Percentiles rank a stretch among this genome's conserved stretches.
Evolutionary conservation across 37 sponge, comb jelly and placozoan species (phyloP).

Genomic region (Mnemiopsis leidyi): DNA sequence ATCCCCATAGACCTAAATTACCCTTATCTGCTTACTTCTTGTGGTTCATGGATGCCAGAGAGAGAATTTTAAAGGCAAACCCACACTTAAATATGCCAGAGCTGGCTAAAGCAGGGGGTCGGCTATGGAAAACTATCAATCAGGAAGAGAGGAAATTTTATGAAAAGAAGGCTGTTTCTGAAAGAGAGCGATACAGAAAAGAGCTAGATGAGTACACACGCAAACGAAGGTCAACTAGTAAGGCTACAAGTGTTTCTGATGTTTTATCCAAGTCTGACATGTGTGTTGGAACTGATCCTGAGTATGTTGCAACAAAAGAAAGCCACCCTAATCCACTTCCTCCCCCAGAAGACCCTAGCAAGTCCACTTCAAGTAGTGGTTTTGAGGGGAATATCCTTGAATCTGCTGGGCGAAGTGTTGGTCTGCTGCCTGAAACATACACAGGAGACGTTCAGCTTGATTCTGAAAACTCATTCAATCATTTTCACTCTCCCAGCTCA

Average conservation of each 20-base stretch:
- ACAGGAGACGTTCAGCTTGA: neutral
- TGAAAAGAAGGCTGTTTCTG: slow-evolving; percentile 16
- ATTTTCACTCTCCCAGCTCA: neutral
- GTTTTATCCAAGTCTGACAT: neutral
- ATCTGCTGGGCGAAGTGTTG: slow-evolving; percentile 39
- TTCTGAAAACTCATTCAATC: neutral
- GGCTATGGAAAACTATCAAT: slow-evolving; percentile 51
- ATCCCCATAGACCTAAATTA: slow-evolving; percentile 22
- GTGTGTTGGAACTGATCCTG: slow-evolving; percentile 30
- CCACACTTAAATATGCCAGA: slow-evolving; percentile 36
- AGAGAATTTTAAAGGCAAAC: slow-evolving; percentile 26
- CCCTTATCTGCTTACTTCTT: slow-evolving; percentile 45
- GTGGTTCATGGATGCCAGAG: slow-evolving; percentile 41
- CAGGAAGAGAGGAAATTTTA: slow-evolving; percentile 55
- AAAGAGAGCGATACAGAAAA: neutral
- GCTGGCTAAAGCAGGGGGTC: slow-evolving; percentile 51
- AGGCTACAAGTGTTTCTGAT: neutral
- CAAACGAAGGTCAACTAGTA: neutral
- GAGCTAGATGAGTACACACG: neutral
- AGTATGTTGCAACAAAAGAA: neutral
- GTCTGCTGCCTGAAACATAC: slow-evolving; percentile 1
- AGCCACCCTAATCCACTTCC: neutral
- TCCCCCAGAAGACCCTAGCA: neutral
- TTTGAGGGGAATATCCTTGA: slow-evolving; percentile 30
- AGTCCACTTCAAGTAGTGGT: neutral